Evolutionary conservation across 2,888 invertebrate genomes (phyloP), one percentile per base, ranked within the genome.

Genomic region (Crossocerus cetratus): DNA sequence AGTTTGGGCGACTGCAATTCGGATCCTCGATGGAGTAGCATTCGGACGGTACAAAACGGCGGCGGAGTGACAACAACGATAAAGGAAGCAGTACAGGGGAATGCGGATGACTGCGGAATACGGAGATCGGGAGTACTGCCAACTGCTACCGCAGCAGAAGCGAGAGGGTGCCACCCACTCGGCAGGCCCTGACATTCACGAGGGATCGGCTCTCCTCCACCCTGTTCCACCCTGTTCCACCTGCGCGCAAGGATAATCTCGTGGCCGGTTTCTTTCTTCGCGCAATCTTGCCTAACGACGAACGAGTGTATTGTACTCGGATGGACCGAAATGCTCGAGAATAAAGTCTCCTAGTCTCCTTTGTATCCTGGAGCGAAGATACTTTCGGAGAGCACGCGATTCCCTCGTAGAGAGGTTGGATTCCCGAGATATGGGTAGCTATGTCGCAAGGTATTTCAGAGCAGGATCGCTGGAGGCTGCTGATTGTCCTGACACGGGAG

Each of bases 81-180:
- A 69, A 76, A 64, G 20, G 65, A 68, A 67, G 72, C 66, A 56
- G 68, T 64, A 42, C n/a, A 43, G 20, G 23, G 72, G 62, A 62
- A 60, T 67, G 77, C 69, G 77, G 65, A 69, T 78, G 63, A 59
- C 74, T 78, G 77, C 77, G 69, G 77, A 78, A 78, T 69, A 67
- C 61, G 69, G 65, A 65, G 32, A 72, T 73, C 76, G 77, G 77
- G 77, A 78, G 45, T 56, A 21, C 55, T 78, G 77, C 77, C 77
- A 78, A 78, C 71, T 74, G 70, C 64, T 42, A 14, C 67, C 23
- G 13, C 61, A 70, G 59, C 64, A 53, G 11, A 8, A 16, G 32
- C 58, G n/a, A 18, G 16, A 4, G 56, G 66, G 56, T 58, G 70
- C 62, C 45, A 11, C 22, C 3, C 53, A 16, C 54, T 62, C n/a